A percentile compares a stretch with the other conserved stretches of the same genome.
Evolutionary conservation across 1,140 invertebrate genomes (phyloP).

Genomic region (Zaprionus lachaisei): DNA sequence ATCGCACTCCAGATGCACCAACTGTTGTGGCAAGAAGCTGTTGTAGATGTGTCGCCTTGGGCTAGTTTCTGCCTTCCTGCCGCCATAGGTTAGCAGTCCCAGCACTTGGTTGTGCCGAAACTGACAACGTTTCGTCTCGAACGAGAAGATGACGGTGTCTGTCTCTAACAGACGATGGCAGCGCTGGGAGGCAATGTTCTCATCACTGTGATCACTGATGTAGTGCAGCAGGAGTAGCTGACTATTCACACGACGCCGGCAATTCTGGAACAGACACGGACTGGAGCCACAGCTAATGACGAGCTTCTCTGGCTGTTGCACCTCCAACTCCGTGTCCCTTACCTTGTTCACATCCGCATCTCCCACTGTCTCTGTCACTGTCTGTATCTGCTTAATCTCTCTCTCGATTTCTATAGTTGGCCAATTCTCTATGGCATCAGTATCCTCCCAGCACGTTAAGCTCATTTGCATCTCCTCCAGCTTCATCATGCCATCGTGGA

Average conservation of each 20-base stretch:
- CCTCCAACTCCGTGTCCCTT: neutral
- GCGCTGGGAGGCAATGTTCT: neutral
- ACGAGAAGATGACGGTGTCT: slow-evolving; percentile 41
- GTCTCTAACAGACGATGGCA: slow-evolving; percentile 39
- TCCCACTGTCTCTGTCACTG: neutral
- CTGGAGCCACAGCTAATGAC: slow-evolving; percentile 31
- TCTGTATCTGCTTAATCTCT: neutral
- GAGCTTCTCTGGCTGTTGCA: neutral
- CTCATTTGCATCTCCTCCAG: slow-evolving; percentile 16
- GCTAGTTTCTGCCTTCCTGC: neutral
- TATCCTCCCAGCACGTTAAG: neutral
- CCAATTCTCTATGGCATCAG: slow-evolving; percentile 36
- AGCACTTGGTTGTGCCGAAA: slow-evolving; percentile 48
- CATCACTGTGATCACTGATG: slow-evolving; percentile 51
- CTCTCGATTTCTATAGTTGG: slow-evolving; percentile 8
- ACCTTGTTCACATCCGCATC: no score
- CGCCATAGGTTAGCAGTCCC: slow-evolving; percentile 48
- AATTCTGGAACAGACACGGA: slow-evolving; percentile 52
- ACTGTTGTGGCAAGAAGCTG: slow-evolving; percentile 31
- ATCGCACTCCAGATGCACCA: slow-evolving; percentile 28
- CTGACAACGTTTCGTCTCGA: slow-evolving; percentile 23
- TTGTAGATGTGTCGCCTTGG: slow-evolving; percentile 20
- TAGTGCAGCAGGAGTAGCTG: slow-evolving; percentile 68
- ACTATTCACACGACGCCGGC: slow-evolving; percentile 46
- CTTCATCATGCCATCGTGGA: slow-evolving; percentile 18